Conservation (phyloP, 2,888 invertebrate species). For the Tinea trinotella region DNA sequence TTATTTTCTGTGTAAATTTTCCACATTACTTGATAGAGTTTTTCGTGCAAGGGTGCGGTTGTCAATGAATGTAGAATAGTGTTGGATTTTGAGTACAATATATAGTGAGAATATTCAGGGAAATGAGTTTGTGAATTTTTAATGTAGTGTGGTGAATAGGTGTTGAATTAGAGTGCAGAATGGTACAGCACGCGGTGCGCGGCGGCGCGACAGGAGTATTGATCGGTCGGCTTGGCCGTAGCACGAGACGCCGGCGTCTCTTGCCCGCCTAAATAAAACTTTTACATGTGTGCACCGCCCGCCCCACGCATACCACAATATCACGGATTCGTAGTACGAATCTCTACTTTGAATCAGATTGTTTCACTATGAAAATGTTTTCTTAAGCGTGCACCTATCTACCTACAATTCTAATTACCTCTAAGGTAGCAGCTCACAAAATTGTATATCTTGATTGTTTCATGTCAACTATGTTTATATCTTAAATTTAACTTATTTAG, state of each 20-base stretch:
- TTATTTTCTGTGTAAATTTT: neutral
- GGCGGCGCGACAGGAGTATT: conserved; percentile 68
- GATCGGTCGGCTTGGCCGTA: conserved; percentile 52
- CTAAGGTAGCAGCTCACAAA: no score
- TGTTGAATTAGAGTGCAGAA: conserved; percentile 57
- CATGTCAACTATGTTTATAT: no score
- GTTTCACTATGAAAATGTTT: no score
- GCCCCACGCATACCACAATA: conserved; percentile 37
- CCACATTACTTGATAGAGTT: neutral
- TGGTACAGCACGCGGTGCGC: conserved; percentile 57
- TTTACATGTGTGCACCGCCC: conserved; percentile 43
- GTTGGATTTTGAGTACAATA: neutral
- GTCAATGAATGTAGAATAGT: neutral
- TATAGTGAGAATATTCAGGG: conserved; percentile 35
- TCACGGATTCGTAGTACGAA: conserved; percentile 6
- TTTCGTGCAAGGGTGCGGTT: neutral
- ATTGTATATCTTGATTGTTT: no score
- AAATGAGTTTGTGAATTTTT: conserved; percentile 68
- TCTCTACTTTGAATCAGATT: neutral
- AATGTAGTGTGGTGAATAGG: conserved; percentile 60
- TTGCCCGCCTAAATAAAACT: conserved; percentile 67
- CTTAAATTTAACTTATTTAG: no score
- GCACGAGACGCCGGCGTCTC: conserved; percentile 66
- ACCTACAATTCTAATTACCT: no score
- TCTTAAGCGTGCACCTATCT: conserved; percentile 20